A percentile compares a stretch with the other conserved stretches of the same genome.
phyloP scores from a whole-genome alignment of 2,888 invertebrate species.

The Allolobophora icterica region DNA sequence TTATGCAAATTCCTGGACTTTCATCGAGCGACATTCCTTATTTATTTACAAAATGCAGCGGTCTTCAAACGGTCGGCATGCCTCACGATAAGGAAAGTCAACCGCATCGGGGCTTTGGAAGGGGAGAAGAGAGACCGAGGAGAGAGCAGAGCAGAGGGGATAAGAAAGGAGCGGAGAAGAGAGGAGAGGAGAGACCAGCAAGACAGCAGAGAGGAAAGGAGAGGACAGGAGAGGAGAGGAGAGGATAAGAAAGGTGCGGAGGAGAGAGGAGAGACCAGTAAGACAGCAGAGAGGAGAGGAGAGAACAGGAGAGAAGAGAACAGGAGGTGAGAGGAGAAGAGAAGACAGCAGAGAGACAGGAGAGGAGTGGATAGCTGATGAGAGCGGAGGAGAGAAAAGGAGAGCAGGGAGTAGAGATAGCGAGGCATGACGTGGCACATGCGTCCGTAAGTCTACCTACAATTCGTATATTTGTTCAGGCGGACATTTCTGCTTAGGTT shows the following conservation, averaged over 20 bases:
- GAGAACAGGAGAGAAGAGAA: too few relatives aligned
- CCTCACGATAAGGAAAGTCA: constrained; percentile 9
- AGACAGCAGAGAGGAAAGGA: too few relatives aligned
- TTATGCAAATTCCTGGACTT: background rate
- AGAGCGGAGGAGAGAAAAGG: background rate
- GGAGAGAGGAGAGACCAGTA: too few relatives aligned
- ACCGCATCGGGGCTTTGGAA: background rate
- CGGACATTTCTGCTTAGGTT: constrained; percentile 17
- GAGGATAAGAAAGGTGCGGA: too few relatives aligned
- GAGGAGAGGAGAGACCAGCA: too few relatives aligned
- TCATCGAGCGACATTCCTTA: constrained; percentile 10
- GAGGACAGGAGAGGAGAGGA: too few relatives aligned
- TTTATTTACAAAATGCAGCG: background rate
- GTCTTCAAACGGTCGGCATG: background rate
- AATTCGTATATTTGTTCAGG: constrained; percentile 12
- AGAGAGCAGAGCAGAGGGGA: background rate
- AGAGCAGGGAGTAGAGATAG: background rate
- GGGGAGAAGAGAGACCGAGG: background rate
- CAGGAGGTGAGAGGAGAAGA: background rate
- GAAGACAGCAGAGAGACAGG: background rate
- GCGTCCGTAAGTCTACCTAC: background rate
- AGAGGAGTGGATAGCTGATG: background rate
- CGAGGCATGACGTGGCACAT: background rate
- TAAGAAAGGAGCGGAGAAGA: background rate
- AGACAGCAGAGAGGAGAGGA: too few relatives aligned